Base-by-base conservation (phyloP, 2,797 vertebrate genomes). In the Galagoides demidoff region DNA sequence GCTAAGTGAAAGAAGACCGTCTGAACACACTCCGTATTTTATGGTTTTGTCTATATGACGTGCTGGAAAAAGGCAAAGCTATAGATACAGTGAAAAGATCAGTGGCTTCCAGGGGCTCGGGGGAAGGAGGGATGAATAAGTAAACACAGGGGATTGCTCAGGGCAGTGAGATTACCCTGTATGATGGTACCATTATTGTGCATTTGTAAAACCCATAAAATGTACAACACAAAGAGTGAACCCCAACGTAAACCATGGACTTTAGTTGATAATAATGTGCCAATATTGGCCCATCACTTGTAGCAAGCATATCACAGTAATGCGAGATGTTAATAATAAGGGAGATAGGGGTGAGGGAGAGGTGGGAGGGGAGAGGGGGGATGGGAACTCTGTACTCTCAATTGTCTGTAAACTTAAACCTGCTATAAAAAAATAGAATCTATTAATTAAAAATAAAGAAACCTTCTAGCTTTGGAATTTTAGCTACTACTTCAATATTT, bases 401-500 rank as follows among this genome's bases (percentile, higher is more conserved):
- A 39, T 84, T 90, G 71, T 87, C 39, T 39, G 8, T 43, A 63
- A 88, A 39, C 19, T n/a, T 90, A 70, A 84, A 70, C 79, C 57
- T 84, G 57, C 57, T 66, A 25, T 76, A 49, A 78, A 66, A 39
- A 92, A 77, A 63, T 43, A 82, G 92, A 76, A 34, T 37, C 4
- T 73, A 45, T 20, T 82, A 73, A 45, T 95, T 84, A n/a, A 16
- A 4, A 95, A 22, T 37, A 94, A 52, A 14, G 49, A 52, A 82
- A 63, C 43, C 12, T 29, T 19, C 7, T 22, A 7, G 52, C 84
- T 95, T 96, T 95, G 85, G 66, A 76, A 92, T 25, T 64, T 86
- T 78, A 92, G 82, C 49, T 79, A 78, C 76, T 73, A 76, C 55
- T 57, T 96, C 43, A 74, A 23, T 74, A 78, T 87, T 87, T 90